Evolutionary conservation across 1,140 invertebrate genomes (phyloP), one percentile per base, ranked within the genome.

Genomic region (Bombus waltoni): DNA sequence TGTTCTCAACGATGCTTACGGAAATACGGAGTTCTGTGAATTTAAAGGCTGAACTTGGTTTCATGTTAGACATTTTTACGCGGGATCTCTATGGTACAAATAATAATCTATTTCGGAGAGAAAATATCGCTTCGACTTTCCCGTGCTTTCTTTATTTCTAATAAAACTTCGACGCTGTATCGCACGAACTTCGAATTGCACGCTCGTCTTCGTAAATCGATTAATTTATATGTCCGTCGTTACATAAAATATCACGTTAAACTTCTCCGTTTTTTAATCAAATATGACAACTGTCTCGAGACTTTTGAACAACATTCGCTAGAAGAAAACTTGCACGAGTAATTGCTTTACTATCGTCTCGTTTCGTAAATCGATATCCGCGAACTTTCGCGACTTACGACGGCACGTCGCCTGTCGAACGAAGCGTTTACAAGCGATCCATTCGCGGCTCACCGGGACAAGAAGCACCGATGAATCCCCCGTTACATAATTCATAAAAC

Each of bases 401-500:
- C 32, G 57, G 42, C 42, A 22, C 42, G 32, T 47, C 44, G 25
- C n/a, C 42, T 53, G 35, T 57, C 78, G 13, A 18, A 32, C 40
- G 42, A 53, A n/a, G 68, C 32, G 73, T 82, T 74, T 73, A 65
- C 57, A 53, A 80, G 13, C 70, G 11, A n/a, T 22, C 38, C 22
- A 40, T 22, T 8, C 66, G 38, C 38, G 42, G 32, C 35, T n/a
- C 38, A 28, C 18, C 47, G 47, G 40, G 76, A 40, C 53, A 77
- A 77, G 28, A 11, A 57, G 57, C 74, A 15, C 62, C 35, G n/a
- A 74, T 47, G 28, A 47, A n/a, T 72, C 35, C 4, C 2, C 13
- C 57, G 66, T 81, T 85, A 73, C 70, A 66, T 85, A 85, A 85
- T 85, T 85, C 77, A 81, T 81, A 80, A 80, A 85, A 85, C 70